Evolutionary conservation across 2,888 invertebrate genomes (phyloP).

Genomic region (Andrena praecox): DNA sequence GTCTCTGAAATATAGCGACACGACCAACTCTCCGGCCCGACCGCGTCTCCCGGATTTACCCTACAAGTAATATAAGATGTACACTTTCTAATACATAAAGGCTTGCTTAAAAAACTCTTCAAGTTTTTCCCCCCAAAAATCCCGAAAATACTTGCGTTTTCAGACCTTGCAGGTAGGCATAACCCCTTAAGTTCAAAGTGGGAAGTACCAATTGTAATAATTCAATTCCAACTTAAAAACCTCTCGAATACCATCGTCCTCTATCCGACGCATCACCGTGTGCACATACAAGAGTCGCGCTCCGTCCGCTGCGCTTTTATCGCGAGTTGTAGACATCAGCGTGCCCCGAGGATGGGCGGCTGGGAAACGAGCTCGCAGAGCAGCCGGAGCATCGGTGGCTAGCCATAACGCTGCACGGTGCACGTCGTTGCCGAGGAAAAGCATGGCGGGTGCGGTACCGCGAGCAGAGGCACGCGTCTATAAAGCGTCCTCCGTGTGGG

Average conservation of each 20-base stretch:
- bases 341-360: slow-evolving; percentile 7
- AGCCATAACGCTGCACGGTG: slow-evolving; percentile 56
- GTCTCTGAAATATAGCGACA: too few relatives aligned
- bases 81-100: too few relatives aligned
- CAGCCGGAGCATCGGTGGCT: slow-evolving; percentile 6
- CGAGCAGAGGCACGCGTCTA: slow-evolving; percentile 51
- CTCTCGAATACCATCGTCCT: neutral
- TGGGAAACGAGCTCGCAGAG: slow-evolving; percentile 21
- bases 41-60: too few relatives aligned
- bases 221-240: neutral
- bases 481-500: slow-evolving; percentile 75
- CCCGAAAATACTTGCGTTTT: too few relatives aligned
- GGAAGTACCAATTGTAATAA: too few relatives aligned
- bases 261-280: slow-evolving; percentile 9
- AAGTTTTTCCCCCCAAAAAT: too few relatives aligned
- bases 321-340: slow-evolving; percentile 41
- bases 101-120: too few relatives aligned
- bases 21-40: too few relatives aligned
- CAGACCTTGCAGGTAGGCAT: too few relatives aligned
- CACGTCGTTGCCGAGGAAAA: slow-evolving; percentile 58
- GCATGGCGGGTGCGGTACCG: slow-evolving; percentile 67
- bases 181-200: too few relatives aligned
- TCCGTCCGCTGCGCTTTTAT: slow-evolving; percentile 16
- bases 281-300: slow-evolving; percentile 10
- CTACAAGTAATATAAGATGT: too few relatives aligned